Evolutionary conservation across 2,113 vertebrate genomes (phyloP).

Genomic region (Plectropomus leopardus): DNA sequence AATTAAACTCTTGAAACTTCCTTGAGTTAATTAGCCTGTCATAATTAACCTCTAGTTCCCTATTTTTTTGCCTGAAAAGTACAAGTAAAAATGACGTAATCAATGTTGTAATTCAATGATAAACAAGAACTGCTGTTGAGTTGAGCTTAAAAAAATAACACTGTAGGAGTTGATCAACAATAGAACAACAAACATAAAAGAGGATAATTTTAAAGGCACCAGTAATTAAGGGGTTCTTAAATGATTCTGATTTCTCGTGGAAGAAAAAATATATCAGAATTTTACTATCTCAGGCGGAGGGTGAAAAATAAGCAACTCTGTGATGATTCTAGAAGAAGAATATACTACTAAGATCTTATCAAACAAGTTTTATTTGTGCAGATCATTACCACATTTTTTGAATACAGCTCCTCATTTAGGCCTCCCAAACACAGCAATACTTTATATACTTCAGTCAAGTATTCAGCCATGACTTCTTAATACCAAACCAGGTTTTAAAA

Average conservation of each 20-base stretch:
- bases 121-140: background rate
- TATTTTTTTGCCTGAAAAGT: background rate
- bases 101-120: too few species aligned
- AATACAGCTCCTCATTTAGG: slow-evolving; percentile 1
- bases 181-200: background rate
- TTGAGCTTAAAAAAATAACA: too few species aligned
- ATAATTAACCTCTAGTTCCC: too few species aligned
- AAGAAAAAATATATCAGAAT: background rate
- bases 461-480: background rate
- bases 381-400: slow-evolving; percentile 37
- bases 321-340: background rate
- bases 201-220: background rate
- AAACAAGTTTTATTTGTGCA: slow-evolving; percentile 67
- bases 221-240: background rate
- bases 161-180: too few species aligned
- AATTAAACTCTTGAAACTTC: background rate
- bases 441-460: slow-evolving; percentile 28
- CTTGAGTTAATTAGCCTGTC: background rate
- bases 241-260: background rate
- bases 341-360: slow-evolving; percentile 13
- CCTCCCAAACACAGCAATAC: slow-evolving; percentile 5
- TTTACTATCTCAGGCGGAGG: background rate
- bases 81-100: background rate
- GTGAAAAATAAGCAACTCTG: background rate
- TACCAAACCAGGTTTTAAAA: slow-evolving; percentile 10